These are phyloP conservation scores for Climacteris rufus DNA, from an alignment of 2,113 vertebrate genomes.

Conservation along the genomic window DNA sequence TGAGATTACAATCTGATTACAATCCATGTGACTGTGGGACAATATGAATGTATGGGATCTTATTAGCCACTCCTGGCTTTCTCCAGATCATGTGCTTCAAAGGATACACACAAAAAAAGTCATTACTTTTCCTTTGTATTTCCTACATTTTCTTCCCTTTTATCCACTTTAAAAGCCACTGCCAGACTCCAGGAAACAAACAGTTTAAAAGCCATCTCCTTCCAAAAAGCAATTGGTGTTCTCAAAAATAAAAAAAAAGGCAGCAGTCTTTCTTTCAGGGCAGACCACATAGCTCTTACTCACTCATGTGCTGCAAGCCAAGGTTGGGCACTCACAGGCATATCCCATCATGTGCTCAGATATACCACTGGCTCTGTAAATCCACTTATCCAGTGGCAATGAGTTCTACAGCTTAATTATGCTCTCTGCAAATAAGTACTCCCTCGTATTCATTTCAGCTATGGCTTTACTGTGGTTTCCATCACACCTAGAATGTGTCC, in stretches of 20 bases:
- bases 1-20: background rate
- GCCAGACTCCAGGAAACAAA: background rate
- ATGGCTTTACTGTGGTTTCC: constrained; percentile 53
- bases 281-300: constrained; percentile 42
- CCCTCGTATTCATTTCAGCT: background rate
- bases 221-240: background rate
- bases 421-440: background rate
- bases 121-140: background rate
- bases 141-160: constrained; percentile 22
- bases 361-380: constrained; percentile 16
- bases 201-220: constrained; percentile 2
- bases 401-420: constrained; percentile 7
- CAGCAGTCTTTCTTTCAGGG: background rate
- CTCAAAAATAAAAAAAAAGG: background rate
- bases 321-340: constrained; percentile 30
- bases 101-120: background rate
- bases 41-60: background rate
- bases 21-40: background rate
- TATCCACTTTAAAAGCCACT: constrained; percentile 26
- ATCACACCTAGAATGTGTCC: constrained; percentile 49
- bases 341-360: constrained; percentile 9
- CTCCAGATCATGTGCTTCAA: constrained; percentile 10
- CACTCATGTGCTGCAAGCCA: constrained; percentile 5
- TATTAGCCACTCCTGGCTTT: background rate
- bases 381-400: constrained; percentile 30